These are phyloP conservation scores for Nebria ingens DNA, from an alignment of 1,140 invertebrate genomes.

Conservation along the genomic window DNA sequence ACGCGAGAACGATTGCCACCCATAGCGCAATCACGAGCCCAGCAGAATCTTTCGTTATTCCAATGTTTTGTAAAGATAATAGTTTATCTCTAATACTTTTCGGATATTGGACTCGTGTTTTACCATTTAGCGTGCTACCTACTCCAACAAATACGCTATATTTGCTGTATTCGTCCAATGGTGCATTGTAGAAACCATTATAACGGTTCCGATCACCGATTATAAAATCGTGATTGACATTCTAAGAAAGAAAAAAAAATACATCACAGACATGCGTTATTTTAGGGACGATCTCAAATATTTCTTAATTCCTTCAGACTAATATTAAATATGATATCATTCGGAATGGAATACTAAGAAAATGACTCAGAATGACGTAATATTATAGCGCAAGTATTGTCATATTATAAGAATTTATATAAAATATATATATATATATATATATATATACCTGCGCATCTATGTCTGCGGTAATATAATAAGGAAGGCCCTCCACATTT, in stretches of 20 bases:
- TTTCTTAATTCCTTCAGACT: conserved; percentile 1
- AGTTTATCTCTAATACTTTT: conserved; percentile 41
- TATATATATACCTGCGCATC: too few species aligned
- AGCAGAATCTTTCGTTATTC: conserved; percentile 23
- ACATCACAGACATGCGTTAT: conserved; percentile 7
- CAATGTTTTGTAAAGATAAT: conserved; percentile 17
- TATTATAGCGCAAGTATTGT: conserved; percentile 1
- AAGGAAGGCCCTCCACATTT: conserved; percentile 47
- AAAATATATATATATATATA: conserved; percentile 21
- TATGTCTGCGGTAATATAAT: conserved; percentile 73
- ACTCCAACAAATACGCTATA: conserved; percentile 64
- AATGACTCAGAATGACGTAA: too few species aligned
- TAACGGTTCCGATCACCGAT: conserved; percentile 67
- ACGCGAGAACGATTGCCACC: conserved; percentile 49
- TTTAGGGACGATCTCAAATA: conserved; percentile 1
- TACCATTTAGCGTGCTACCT: conserved; percentile 52
- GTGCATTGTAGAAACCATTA: conserved; percentile 69
- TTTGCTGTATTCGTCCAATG: conserved; percentile 49
- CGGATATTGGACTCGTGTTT: conserved; percentile 56
- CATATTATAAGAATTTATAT: conserved; percentile 11
- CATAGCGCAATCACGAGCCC: conserved; percentile 40
- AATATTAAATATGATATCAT: too few species aligned
- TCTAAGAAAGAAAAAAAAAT: conserved; percentile 35
- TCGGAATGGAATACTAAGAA: conserved; percentile 10
- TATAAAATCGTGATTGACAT: conserved; percentile 51